phyloP scores from a whole-genome alignment of 2,888 invertebrate species.

The Physocephala rufipes region DNA sequence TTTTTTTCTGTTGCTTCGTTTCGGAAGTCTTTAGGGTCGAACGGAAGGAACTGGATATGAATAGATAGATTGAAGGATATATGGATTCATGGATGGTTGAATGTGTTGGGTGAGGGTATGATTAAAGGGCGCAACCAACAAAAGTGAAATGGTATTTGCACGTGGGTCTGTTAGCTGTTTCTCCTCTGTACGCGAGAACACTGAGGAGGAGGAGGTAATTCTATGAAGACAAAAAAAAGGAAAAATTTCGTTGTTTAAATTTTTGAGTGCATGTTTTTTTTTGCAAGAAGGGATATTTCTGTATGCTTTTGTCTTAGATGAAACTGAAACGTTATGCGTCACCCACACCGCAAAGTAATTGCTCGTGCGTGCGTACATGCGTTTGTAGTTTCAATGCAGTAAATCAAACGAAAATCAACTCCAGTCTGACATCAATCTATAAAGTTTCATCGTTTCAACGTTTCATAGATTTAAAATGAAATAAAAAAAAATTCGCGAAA shows the following conservation, averaged over 20 bases:
- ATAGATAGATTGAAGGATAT: slow-evolving; percentile 9
- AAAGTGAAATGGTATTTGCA: slow-evolving; percentile 11
- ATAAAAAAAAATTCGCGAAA: background rate
- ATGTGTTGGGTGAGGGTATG: slow-evolving; percentile 20
- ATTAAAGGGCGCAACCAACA: slow-evolving; percentile 41
- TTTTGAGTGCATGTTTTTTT: slow-evolving; percentile 20
- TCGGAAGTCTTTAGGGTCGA: slow-evolving; percentile 36
- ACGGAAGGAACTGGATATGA: slow-evolving; percentile 20
- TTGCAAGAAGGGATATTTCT: slow-evolving; percentile 47
- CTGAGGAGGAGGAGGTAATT: background rate
- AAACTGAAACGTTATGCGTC: slow-evolving; percentile 42
- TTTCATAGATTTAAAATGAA: no score
- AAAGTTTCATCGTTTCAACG: background rate
- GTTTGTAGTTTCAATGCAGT: slow-evolving; percentile 18
- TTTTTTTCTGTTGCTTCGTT: slow-evolving; percentile 3
- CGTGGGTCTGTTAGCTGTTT: no score
- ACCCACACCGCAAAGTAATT: slow-evolving; percentile 13
- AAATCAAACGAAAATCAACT: slow-evolving; percentile 42
- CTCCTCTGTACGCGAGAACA: background rate
- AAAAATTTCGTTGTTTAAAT: slow-evolving; percentile 10
- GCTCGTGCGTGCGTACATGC: slow-evolving; percentile 5
- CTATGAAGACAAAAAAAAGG: slow-evolving; percentile 1
- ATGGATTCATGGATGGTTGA: background rate
- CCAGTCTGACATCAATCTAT: no score
- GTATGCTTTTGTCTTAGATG: slow-evolving; percentile 49